Percentiles rank a stretch among this genome's conserved stretches.
phyloP scores from a whole-genome alignment of 2,888 invertebrate species.

The Cylindroiulus punctatus region DNA sequence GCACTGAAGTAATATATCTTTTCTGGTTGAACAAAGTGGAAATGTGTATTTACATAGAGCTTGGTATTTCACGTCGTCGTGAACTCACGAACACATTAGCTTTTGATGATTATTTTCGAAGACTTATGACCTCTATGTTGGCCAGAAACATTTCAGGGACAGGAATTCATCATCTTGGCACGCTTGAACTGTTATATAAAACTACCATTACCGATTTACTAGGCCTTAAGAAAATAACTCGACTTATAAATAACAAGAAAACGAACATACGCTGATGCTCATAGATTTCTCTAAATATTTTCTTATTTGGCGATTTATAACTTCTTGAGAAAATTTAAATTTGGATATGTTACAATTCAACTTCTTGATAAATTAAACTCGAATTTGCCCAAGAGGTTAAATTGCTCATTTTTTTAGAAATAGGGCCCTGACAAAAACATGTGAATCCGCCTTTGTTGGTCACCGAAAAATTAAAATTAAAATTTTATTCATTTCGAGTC shows the following conservation, averaged over 20 bases:
- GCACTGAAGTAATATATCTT: background rate
- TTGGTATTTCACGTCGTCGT: background rate
- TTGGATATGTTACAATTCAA: too few species aligned
- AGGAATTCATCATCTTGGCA: background rate
- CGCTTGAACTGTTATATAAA: background rate
- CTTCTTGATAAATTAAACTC: too few species aligned
- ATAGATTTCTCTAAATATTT: too few species aligned
- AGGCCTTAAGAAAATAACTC: background rate
- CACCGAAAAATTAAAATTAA: too few species aligned
- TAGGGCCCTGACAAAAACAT: too few species aligned
- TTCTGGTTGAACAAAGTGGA: background rate
- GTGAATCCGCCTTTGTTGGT: too few species aligned
- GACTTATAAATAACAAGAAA: background rate
- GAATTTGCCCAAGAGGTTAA: too few species aligned
- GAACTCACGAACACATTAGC: background rate
- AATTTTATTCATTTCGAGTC: too few species aligned
- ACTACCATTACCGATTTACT: background rate
- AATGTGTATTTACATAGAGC: background rate
- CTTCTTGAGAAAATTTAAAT: too few species aligned
- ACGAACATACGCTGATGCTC: too few species aligned
- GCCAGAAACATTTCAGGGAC: background rate
- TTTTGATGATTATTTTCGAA: slow-evolving; percentile 18
- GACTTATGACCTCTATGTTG: background rate
- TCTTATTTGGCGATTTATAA: too few species aligned
- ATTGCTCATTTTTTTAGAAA: too few species aligned